Evolutionary conservation across 2,888 invertebrate species (phyloP).

Genomic region (Pristionchus arcanus): DNA sequence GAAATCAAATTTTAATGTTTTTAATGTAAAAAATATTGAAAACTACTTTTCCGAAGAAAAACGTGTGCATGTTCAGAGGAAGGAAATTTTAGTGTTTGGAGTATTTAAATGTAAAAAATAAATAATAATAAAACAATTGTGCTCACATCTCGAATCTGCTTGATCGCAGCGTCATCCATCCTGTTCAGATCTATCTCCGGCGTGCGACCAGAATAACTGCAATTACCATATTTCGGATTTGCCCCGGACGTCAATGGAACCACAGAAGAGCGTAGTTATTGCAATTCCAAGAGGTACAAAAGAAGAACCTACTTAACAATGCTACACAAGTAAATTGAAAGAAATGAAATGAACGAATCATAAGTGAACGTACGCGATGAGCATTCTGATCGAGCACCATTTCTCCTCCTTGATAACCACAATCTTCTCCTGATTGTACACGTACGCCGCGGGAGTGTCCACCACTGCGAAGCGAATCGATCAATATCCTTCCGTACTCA

Average conservation of each 20-base stretch:
- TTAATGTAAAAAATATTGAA: no score
- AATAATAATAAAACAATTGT: neutral
- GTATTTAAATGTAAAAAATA: no score
- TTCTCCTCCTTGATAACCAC: slow-evolving; percentile 51
- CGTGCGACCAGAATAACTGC: neutral
- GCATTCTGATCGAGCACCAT: slow-evolving; percentile 50
- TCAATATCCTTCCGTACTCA: neutral
- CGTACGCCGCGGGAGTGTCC: neutral
- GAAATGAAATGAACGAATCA: neutral
- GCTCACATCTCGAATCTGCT: slow-evolving; percentile 18
- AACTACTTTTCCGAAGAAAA: no score
- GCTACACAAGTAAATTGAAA: neutral
- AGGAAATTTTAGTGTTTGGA: no score
- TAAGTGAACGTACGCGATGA: slow-evolving; percentile 6
- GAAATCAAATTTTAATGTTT: no score
- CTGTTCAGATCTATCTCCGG: slow-evolving; percentile 1
- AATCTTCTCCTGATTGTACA: neutral
- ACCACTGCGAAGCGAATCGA: slow-evolving; percentile 1
- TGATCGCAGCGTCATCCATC: neutral
- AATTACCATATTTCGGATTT: neutral
- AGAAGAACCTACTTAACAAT: no score
- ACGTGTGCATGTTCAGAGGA: no score
- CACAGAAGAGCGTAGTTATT: no score
- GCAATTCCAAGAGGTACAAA: no score
- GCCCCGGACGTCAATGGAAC: neutral